Percentiles rank a stretch among this genome's conserved stretches.
phyloP scores from a whole-genome alignment of 2,113 vertebrate genomes.

The Apus apus region DNA sequence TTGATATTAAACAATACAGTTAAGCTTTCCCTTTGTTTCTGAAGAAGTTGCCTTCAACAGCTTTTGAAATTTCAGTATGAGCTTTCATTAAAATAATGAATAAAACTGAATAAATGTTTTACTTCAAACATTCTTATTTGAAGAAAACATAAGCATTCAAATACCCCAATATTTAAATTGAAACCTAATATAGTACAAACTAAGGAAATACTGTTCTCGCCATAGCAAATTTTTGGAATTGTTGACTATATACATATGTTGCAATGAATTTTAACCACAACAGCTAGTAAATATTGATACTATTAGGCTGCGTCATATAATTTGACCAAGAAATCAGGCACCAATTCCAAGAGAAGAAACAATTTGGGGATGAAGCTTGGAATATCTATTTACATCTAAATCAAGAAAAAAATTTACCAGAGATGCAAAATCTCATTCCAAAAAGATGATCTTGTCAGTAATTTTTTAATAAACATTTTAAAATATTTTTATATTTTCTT shows the following conservation, averaged over 20 bases:
- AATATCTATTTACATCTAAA: background rate
- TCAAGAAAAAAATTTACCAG: background rate
- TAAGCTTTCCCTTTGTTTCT: background rate
- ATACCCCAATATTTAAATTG: background rate
- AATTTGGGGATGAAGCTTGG: background rate
- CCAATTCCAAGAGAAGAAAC: background rate
- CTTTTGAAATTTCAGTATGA: background rate
- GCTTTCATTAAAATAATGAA: background rate
- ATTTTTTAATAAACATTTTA: background rate
- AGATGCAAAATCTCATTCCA: background rate
- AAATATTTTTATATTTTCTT: background rate
- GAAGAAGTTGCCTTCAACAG: background rate
- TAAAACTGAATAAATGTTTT: background rate
- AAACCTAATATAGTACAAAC: background rate
- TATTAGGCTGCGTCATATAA: background rate
- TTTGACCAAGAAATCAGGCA: background rate
- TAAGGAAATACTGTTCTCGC: background rate
- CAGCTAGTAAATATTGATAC: background rate
- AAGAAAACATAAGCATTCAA: background rate
- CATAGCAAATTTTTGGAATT: background rate
- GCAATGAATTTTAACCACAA: background rate
- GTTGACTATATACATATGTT: background rate
- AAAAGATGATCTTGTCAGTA: background rate
- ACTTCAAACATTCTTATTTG: background rate
- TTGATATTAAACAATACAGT: background rate